Conservation (phyloP, 2,797 vertebrate genomes). For the Kryptolebias ocellatus region DNA sequence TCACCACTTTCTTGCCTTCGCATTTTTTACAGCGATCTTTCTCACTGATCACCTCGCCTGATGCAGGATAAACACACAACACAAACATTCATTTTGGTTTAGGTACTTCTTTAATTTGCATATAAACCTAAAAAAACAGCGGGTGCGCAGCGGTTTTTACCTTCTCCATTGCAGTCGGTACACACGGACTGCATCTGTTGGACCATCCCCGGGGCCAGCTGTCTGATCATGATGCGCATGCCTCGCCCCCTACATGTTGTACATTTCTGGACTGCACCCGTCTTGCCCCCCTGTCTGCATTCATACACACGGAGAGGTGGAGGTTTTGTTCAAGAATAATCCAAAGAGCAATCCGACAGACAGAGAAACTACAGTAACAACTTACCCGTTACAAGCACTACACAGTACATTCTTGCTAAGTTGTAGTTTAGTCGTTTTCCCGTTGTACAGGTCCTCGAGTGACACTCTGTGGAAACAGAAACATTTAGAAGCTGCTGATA, state of each 20-base stretch:
- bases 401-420: constrained; percentile 99
- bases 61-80: neutral
- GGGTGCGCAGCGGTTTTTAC: constrained; percentile 67
- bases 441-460: constrained; percentile 98
- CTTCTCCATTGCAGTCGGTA: constrained; percentile 97
- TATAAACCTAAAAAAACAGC: neutral
- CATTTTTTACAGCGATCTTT: constrained; percentile 99
- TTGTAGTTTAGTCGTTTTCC: constrained; percentile 98
- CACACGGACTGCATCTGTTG: constrained; percentile 99
- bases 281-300: constrained; percentile 96
- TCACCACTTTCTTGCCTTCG: constrained; percentile 97
- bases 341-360: neutral
- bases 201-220: constrained; percentile 98
- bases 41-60: constrained; percentile 98
- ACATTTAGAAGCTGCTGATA: constrained; percentile 1
- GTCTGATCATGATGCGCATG: constrained; percentile 97
- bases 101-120: neutral
- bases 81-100: neutral
- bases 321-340: constrained; percentile 1
- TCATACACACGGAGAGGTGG: constrained; percentile 7
- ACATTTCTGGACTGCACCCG: constrained; percentile 97
- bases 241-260: constrained; percentile 93
- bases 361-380: constrained; percentile 28
- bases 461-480: constrained; percentile 84
- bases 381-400: constrained; percentile 96